These are phyloP conservation scores for Paradisaea rubra DNA, from an alignment of 2,113 vertebrate species.

Conservation along the genomic window DNA sequence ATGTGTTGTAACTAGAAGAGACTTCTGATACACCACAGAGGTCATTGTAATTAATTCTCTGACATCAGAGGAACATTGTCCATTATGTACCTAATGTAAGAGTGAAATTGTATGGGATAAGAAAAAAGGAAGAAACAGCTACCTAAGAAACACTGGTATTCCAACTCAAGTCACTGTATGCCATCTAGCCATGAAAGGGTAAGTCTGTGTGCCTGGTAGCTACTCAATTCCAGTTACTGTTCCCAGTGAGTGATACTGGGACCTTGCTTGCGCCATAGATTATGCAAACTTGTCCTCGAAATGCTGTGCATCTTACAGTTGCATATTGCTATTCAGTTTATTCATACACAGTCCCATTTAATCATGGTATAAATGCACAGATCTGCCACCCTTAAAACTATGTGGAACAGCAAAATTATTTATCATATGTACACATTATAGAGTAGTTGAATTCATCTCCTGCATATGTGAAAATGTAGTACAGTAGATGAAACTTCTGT, in stretches of 20 bases:
- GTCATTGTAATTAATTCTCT: slow-evolving; percentile 17
- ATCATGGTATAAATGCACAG: not conserved
- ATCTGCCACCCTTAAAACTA: not conserved
- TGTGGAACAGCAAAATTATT: not conserved
- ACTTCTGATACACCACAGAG: not conserved
- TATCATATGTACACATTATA: not conserved
- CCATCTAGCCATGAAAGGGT: not conserved
- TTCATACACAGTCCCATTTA: not conserved
- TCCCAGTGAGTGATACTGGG: slow-evolving; percentile 1
- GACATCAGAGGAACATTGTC: not conserved
- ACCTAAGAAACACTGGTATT: not conserved
- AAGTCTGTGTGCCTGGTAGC: not conserved
- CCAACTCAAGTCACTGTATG: not conserved
- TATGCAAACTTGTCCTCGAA: slow-evolving; percentile 1
- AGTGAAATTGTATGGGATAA: not conserved
- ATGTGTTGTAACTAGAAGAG: not conserved
- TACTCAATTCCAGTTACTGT: not conserved
- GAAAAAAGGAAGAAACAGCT: not conserved
- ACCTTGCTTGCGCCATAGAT: not conserved
- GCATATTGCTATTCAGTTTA: not conserved
- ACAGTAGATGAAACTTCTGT: not conserved
- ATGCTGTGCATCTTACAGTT: not conserved
- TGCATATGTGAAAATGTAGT: not conserved
- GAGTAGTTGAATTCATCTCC: not conserved
- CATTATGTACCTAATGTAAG: not conserved